These are phyloP conservation scores for Drosophila acutilabella DNA, from an alignment of 2,888 invertebrate genomes.

Conservation along the genomic window DNA sequence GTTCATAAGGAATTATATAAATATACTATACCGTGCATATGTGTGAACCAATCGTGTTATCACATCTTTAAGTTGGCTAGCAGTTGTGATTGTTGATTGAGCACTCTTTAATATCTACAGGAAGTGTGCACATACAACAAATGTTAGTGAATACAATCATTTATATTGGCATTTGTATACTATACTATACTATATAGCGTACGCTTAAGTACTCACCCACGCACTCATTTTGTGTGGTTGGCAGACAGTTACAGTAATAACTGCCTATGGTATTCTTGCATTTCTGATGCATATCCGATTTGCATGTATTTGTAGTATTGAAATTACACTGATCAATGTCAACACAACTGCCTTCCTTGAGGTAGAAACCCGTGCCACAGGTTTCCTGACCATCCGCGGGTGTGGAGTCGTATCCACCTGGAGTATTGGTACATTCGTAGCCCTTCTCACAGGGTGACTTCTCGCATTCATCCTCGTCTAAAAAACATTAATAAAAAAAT, in stretches of 20 bases:
- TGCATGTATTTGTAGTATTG: constrained; percentile 86
- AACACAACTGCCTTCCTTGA: constrained; percentile 68
- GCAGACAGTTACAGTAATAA: constrained; percentile 88
- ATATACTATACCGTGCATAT: constrained; percentile 88
- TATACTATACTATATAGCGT: neutral
- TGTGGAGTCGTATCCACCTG: constrained; percentile 90
- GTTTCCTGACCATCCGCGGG: constrained; percentile 24
- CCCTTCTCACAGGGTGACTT: constrained; percentile 87
- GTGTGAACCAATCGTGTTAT: constrained; percentile 95
- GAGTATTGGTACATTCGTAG: constrained; percentile 90
- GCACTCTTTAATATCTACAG: constrained; percentile 93
- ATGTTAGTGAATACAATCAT: constrained; percentile 9
- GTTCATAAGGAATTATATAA: neutral
- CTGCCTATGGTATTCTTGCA: constrained; percentile 90
- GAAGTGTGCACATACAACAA: constrained; percentile 16
- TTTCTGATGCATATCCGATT: constrained; percentile 87
- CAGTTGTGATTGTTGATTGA: constrained; percentile 91
- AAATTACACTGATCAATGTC: constrained; percentile 90
- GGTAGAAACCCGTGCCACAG: constrained; percentile 75
- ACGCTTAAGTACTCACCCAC: constrained; percentile 85
- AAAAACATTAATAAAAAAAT: neutral
- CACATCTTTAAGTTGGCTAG: constrained; percentile 91
- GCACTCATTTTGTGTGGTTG: constrained; percentile 88
- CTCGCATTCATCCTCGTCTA: constrained; percentile 93
- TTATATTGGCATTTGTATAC: neutral